These are phyloP conservation scores for Helicoverpa zea DNA, from an alignment of 1,140 invertebrate genomes.

Conservation along the genomic window DNA sequence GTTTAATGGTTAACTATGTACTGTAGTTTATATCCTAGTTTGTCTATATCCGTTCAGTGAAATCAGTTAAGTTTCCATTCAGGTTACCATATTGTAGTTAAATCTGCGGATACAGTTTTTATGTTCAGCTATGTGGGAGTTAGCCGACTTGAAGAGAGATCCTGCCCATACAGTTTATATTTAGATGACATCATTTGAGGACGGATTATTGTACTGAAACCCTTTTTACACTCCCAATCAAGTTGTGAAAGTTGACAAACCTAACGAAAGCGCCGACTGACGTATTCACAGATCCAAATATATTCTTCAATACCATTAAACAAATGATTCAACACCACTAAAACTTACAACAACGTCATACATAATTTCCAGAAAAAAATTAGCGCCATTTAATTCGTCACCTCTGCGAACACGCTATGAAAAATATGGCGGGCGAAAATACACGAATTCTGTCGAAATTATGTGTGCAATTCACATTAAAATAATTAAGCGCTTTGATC, in stretches of 20 bases:
- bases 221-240: background rate
- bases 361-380: background rate
- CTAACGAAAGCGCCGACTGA: background rate
- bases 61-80: background rate
- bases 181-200: no score
- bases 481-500: slow-evolving; percentile 71
- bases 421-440: slow-evolving; percentile 28
- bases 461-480: slow-evolving; percentile 50
- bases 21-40: background rate
- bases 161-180: no score
- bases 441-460: slow-evolving; percentile 36
- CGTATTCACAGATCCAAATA: background rate
- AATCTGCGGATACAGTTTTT: no score
- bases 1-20: background rate
- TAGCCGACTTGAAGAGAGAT: no score
- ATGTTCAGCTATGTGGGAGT: background rate
- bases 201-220: no score
- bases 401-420: background rate
- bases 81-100: no score
- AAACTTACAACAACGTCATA: background rate
- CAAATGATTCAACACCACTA: background rate
- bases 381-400: slow-evolving; percentile 7
- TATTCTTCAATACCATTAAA: background rate
- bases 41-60: background rate
- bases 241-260: background rate